Evolutionary conservation across 1,140 invertebrate species (phyloP).

Genomic region (Elysia chlorotica): DNA sequence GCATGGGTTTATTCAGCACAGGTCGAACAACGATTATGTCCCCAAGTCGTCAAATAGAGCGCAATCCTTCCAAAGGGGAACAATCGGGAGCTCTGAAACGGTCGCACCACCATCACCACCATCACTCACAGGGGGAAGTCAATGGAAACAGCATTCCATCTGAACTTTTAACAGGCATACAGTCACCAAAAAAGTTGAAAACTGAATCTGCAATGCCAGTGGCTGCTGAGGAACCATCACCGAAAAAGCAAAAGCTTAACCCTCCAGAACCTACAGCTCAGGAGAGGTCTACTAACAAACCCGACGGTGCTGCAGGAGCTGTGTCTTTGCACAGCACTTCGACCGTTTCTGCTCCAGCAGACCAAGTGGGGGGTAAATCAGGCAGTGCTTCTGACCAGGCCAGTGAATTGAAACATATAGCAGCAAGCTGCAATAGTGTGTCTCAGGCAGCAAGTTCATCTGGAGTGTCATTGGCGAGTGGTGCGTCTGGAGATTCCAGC

Average conservation of each 20-base stretch:
- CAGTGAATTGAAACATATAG: background rate
- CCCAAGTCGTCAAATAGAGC: constrained; percentile 20
- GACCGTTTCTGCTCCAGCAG: background rate
- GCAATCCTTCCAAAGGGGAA: background rate
- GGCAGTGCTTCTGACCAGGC: constrained; percentile 1
- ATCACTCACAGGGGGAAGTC: no score
- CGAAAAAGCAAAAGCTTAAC: constrained; percentile 1
- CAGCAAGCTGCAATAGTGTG: no score
- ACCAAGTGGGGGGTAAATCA: background rate
- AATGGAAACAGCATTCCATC: constrained; percentile 2
- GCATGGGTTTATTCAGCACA: constrained; percentile 23
- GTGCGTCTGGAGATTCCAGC: no score
- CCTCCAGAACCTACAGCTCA: background rate
- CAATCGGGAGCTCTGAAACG: background rate
- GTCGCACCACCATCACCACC: background rate
- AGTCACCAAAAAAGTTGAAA: constrained; percentile 6
- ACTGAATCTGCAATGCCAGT: background rate
- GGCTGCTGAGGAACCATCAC: background rate
- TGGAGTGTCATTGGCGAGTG: no score
- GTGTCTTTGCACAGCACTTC: no score
- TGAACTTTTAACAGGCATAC: no score
- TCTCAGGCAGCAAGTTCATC: no score
- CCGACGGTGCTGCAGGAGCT: no score
- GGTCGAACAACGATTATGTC: constrained; percentile 32
- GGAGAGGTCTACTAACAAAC: no score